Evolutionary conservation across 2,888 invertebrate species (phyloP), one percentile per base, ranked within the genome.

Genomic region (Pristionchus entomophagus): DNA sequence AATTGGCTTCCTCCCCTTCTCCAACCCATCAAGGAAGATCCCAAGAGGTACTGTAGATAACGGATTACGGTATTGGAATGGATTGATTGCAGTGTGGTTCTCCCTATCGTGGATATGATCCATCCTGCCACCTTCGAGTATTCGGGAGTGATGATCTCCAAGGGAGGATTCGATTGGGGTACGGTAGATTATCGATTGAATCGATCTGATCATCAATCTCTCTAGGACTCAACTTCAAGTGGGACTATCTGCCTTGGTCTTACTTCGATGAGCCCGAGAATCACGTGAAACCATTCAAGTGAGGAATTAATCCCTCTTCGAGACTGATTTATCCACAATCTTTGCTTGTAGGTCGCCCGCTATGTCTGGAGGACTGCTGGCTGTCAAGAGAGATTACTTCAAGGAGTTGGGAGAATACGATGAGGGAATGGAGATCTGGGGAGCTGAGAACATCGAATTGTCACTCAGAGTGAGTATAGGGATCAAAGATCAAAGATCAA

Each of bases 361-460:
- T 0, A 99, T 99, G 98, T 98, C 99, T 19, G 99, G 99, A 86
- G 99, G 99, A 0, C 95, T 99, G 56, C 94, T 95, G 89, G 96
- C 98, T 83, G 98, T 99, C 88, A 97, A 98, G 94, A 96, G 96
- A 93, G 97, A 97, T 38, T 99, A 97, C 94, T 99, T 99, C 95
- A 97, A 98, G 95, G 97, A 98, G 95, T 95, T 99, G 88, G 99
- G 99, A 85, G 96, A 98, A 85, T 99, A 99, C 94, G 99, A 99
- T 94, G 96, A 97, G 94, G 99, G 99, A 91, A 99, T 99, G 99
- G 98, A 99, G 94, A 99, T 99, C 93, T 99, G 99, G 99, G 99
- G 99, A 84, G 97, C 97, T 82, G 97, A 97, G 94, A 97, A 97
- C 94, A 95, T 97, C 80, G 97, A 97, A 95, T 97, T 97, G 96